Conservation (phyloP, 2,113 vertebrate genomes). For the Neolamprologus ventralis region DNA sequence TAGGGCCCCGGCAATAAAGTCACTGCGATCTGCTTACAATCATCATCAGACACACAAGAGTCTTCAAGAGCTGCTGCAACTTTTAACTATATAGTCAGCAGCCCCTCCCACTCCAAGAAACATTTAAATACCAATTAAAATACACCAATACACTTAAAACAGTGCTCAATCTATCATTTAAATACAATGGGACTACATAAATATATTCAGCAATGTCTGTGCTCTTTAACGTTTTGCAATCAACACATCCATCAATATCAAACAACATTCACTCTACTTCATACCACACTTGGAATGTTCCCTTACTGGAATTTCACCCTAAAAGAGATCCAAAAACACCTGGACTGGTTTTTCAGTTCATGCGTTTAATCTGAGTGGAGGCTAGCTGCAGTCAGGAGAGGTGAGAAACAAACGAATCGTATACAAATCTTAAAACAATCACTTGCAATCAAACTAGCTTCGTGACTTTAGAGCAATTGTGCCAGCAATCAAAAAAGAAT, state of each 20-base stretch:
- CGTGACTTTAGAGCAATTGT: neutral
- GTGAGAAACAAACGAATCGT: neutral
- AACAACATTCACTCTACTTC: neutral
- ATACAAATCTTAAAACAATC: neutral
- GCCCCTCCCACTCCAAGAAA: neutral
- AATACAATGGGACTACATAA: neutral
- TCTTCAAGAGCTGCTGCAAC: neutral
- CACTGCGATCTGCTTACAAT: neutral
- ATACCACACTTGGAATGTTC: neutral
- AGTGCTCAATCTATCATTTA: neutral
- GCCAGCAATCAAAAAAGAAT: neutral
- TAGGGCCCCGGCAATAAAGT: neutral
- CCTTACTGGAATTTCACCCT: neutral
- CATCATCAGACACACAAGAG: neutral
- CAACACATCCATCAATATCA: neutral
- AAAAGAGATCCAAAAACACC: neutral
- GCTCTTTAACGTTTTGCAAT: neutral
- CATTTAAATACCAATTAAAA: neutral
- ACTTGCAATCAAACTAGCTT: neutral
- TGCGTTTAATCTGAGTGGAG: neutral
- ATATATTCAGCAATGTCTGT: neutral
- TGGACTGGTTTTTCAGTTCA: neutral
- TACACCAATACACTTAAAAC: neutral
- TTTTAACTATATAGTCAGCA: neutral
- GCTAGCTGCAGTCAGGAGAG: neutral